Evolutionary conservation across 2,113 vertebrate species (phyloP), one percentile per base, ranked within the genome.

Genomic region (Leucopsar rothschildi): DNA sequence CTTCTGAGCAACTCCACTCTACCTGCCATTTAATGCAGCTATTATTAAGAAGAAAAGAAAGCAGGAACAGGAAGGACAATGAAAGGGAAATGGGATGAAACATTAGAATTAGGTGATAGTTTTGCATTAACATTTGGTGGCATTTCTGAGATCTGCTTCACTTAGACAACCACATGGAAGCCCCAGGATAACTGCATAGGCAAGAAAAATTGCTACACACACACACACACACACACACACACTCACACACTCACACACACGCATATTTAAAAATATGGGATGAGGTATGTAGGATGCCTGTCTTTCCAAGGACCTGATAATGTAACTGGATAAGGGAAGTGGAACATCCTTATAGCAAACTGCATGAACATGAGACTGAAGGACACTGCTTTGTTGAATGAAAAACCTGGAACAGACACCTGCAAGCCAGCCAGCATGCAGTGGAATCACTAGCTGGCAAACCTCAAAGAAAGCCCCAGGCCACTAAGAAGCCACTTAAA

Each of bases 51-150:
- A 82, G 11, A 59, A 61, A 77, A 82, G 63, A 78, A 69, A 50
- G 27, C 31, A 59, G 71, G 64, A 93, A 86, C 50, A 64, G 49
- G 68, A 93, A 94, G 82, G 94, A 92, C 24, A 12, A 84, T 86
- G 88, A 44, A 71, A 88, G 64, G 57, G 68, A 79, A 94, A 97
- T 94, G 90, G 47, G 60, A 95, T 93, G 94, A 93, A 92, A 94
- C 44, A 56, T 15, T 20, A 50, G 37, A 92, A 73, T 27, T 3
- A 29, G 15, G 40, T 0, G 2, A 66, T 19, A 9, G 29, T 45
- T 69, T 17, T 53, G 42, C 35, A 28, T 40, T 78, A 49, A 39
- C 61, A 65, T 39, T 66, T 45, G 37, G 90, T 65, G 66, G 57
- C 23, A 40, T 25, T 88, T 68, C 53, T 72, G 82, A 79, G 42